A percentile compares a stretch with the other conserved stretches of the same genome.
Conservation (phyloP, 2,888 invertebrate species). For the Bombyx huttoni region DNA sequence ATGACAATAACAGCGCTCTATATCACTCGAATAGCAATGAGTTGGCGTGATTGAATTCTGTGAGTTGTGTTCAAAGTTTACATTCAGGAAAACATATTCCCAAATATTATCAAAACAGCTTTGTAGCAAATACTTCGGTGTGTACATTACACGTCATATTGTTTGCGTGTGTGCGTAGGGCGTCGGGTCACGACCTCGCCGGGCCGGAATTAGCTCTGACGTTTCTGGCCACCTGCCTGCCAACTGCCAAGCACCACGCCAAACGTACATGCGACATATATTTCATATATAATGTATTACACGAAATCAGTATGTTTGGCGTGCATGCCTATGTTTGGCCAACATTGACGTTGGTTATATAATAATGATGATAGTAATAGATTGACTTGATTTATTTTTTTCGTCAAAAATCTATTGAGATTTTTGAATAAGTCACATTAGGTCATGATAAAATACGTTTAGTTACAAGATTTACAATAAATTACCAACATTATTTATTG, state of each 20-base stretch:
- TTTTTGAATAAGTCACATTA: no score
- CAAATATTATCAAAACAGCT: background rate
- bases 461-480: no score
- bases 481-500: no score
- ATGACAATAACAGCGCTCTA: no score
- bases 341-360: background rate
- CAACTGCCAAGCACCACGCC: constrained; percentile 28
- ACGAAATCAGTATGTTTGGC: no score
- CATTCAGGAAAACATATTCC: background rate
- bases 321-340: background rate
- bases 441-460: no score
- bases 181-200: constrained; percentile 63
- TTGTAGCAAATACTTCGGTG: background rate
- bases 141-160: background rate
- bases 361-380: no score
- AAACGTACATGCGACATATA: constrained; percentile 21
- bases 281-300: background rate
- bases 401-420: no score
- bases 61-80: no score
- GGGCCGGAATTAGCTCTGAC: constrained; percentile 51
- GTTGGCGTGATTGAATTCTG: no score
- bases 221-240: constrained; percentile 39
- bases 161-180: constrained; percentile 32
- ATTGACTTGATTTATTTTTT: no score
- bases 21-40: no score